A percentile compares a stretch with the other conserved stretches of the same genome.
These are phyloP conservation scores for Procambarus virginalis DNA, from an alignment of 1,140 invertebrate genomes.

Conservation along the genomic window DNA sequence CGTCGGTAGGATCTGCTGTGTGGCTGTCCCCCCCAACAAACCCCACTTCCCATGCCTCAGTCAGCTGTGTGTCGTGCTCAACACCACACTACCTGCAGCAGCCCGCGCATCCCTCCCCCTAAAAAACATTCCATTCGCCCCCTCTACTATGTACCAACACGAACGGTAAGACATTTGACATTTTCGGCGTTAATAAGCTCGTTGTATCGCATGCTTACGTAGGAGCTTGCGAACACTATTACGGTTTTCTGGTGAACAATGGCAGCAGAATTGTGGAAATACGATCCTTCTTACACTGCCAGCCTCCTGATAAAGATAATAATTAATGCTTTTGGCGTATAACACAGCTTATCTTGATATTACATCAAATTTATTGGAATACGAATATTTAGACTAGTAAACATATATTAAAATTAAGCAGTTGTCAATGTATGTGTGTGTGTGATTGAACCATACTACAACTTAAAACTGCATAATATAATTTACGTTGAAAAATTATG, in stretches of 20 bases:
- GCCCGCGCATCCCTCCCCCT: not conserved
- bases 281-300: not conserved
- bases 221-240: not conserved
- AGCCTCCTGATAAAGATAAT: no score
- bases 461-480: not conserved
- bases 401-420: no score
- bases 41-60: conserved; percentile 15
- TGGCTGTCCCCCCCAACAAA: not conserved
- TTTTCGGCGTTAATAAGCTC: not conserved
- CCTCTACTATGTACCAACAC: not conserved
- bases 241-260: not conserved
- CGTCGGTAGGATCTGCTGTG: not conserved
- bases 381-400: no score
- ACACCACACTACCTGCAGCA: not conserved
- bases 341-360: no score
- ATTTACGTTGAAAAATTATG: not conserved
- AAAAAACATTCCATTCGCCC: not conserved
- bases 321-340: no score
- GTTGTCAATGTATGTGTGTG: no score
- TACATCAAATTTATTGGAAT: no score
- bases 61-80: conserved; percentile 14
- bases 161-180: not conserved
- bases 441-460: not conserved
- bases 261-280: not conserved
- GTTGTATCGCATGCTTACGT: not conserved